These are phyloP conservation scores for Atethmia centrago DNA, from an alignment of 2,888 invertebrate species.

Conservation along the genomic window DNA sequence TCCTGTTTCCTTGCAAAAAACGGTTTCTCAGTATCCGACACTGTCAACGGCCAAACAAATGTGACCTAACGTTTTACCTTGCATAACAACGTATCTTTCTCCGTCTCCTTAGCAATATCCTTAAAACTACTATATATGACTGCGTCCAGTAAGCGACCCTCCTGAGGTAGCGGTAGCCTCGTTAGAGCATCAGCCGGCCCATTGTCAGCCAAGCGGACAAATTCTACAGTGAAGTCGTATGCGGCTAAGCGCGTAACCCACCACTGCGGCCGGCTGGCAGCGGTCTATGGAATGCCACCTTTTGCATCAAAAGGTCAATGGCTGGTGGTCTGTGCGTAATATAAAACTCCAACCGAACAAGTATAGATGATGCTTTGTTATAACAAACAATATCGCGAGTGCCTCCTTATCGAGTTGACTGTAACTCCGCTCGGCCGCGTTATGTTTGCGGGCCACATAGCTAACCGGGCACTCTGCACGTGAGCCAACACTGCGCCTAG, in stretches of 20 bases:
- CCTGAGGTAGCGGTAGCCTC: background rate
- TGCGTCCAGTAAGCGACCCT: background rate
- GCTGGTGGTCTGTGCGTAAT: constrained; percentile 10
- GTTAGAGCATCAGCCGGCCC: constrained; percentile 15
- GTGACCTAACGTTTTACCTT: background rate
- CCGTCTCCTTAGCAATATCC: constrained; percentile 3
- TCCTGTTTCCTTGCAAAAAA: background rate
- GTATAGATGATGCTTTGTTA: constrained; percentile 9
- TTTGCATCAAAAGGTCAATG: constrained; percentile 9
- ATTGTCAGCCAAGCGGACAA: background rate
- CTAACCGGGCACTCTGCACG: background rate
- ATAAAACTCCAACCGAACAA: constrained; percentile 1
- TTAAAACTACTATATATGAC: background rate
- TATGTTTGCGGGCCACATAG: background rate
- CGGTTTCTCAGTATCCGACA: background rate
- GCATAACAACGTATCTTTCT: background rate
- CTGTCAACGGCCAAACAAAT: constrained; percentile 8
- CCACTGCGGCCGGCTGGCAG: background rate
- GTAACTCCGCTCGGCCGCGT: background rate
- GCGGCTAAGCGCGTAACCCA: background rate
- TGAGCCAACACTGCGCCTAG: no score
- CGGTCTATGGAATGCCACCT: constrained; percentile 1
- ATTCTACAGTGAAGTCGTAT: constrained; percentile 8
- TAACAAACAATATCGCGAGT: background rate
- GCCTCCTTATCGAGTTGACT: background rate